Percentiles rank a stretch among this genome's conserved stretches.
Conservation (phyloP, 2,797 vertebrate genomes). For the Tokudaia muenninki region DNA sequence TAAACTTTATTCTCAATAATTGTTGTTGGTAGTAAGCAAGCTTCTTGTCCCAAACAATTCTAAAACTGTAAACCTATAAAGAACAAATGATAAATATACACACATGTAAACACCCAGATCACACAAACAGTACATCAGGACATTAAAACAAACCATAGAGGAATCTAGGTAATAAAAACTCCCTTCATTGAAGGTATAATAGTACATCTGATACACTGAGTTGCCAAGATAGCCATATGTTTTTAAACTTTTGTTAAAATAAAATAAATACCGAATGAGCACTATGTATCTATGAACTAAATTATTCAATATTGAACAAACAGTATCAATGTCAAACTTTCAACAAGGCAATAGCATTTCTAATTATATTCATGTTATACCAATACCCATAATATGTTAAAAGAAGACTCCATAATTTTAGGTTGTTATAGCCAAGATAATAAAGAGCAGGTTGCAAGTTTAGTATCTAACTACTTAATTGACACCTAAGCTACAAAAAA, state of each 20-base stretch:
- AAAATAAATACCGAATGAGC: slow-evolving; percentile 4
- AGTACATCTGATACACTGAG: neutral
- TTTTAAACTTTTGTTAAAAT: slow-evolving; percentile 48
- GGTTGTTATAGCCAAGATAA: slow-evolving; percentile 38
- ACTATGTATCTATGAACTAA: slow-evolving; percentile 22
- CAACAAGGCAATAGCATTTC: slow-evolving; percentile 44
- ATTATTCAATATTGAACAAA: slow-evolving; percentile 15
- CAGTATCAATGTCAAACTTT: neutral
- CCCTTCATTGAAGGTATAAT: neutral
- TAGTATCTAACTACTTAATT: slow-evolving; percentile 61
- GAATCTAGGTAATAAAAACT: neutral
- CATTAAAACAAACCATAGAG: slow-evolving; percentile 43
- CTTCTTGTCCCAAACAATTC: neutral
- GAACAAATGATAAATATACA: neutral
- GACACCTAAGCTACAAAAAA: slow-evolving; percentile 75
- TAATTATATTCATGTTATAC: neutral
- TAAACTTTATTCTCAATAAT: neutral
- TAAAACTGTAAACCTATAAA: neutral
- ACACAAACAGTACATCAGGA: slow-evolving; percentile 20
- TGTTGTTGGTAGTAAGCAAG: neutral
- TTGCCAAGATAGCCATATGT: neutral
- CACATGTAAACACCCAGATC: neutral
- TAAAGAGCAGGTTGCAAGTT: slow-evolving; percentile 46
- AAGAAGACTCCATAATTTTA: slow-evolving; percentile 56
- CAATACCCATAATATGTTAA: neutral